Percentiles rank a stretch among this genome's conserved stretches.
Conservation (phyloP, 2,113 vertebrate genomes). For the Amblyopsis rosae region DNA sequence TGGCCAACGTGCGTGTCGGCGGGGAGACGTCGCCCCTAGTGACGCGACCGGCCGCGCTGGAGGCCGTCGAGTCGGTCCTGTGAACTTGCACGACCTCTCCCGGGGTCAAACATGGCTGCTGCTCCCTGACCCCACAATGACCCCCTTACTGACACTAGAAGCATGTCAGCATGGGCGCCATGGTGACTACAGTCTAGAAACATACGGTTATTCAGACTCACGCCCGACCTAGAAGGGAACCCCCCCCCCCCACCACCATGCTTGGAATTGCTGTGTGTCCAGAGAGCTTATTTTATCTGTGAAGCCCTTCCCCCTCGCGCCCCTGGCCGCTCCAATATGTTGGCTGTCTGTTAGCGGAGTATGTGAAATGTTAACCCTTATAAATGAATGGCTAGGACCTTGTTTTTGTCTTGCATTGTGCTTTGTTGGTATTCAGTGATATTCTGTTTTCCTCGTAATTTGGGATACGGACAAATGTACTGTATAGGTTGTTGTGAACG, state of each 20-base stretch:
- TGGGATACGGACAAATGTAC: no score
- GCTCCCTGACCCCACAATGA: background rate
- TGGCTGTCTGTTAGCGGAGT: slow-evolving; percentile 26
- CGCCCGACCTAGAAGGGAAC: no score
- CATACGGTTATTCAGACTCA: no score
- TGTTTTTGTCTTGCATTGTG: background rate
- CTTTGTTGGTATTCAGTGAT: slow-evolving; percentile 20
- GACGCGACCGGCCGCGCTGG: slow-evolving; percentile 78
- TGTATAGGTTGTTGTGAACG: slow-evolving; percentile 15
- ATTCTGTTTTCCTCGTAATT: no score
- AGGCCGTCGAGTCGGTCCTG: slow-evolving; percentile 89
- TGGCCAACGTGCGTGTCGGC: slow-evolving; percentile 86
- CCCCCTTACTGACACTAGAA: slow-evolving; percentile 17
- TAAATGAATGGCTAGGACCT: slow-evolving; percentile 23
- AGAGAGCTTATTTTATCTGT: no score
- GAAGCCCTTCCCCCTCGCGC: no score
- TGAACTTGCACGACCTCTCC: slow-evolving; percentile 64
- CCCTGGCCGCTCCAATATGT: slow-evolving; percentile 21
- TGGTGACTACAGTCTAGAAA: no score
- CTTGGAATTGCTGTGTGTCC: no score
- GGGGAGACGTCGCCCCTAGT: slow-evolving; percentile 89
- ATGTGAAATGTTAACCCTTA: slow-evolving; percentile 66
- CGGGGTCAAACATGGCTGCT: background rate
- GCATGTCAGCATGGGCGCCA: no score
- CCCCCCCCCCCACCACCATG: no score